Evolutionary conservation across 2,888 invertebrate genomes (phyloP), one percentile per base, ranked within the genome.

Genomic region (Eristalis intricaria): DNA sequence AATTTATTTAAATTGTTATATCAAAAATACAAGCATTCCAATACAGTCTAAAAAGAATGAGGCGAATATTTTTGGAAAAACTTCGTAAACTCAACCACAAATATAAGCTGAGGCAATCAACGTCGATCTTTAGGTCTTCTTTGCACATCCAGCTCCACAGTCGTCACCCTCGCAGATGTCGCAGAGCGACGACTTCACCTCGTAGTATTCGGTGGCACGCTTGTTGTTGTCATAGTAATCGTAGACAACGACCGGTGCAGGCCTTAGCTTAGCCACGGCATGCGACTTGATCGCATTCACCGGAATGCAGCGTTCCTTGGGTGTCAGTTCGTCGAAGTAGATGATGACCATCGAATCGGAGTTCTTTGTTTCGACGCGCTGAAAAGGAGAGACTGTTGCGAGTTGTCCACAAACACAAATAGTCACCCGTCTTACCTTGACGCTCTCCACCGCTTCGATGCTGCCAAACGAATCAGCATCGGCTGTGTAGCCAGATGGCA

Each of bases 401-500:
- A 94, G 92, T n/a, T 1, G 19, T 8, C 2, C 7, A 8, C 2
- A 8, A 50, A 10, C 7, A 1, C 7, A n/a, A 26, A 11, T 10
- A 26, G 13, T 3, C 13, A 4, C 0, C 8, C 13, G 1, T 13
- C 50, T 29, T 79, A 87, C 86, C 83, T 92, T 92, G 1, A 93
- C 92, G 63, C 90, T 91, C 90, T 95, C 94, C 89, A 94, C 94
- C n/a, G 89, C 77, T 68, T 90, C 89, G 61, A 95, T 93, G 89
- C 94, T 94, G 4, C 96, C 96, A 38, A 97, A 93, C 0, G 96
- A 96, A 90, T 96, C 96, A 89, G 95, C 93, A 90, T 98, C 97
- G 0, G 97, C 96, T 0, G 96, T 95, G 91, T 96, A 99, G n/a
- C 99, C 98, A 0, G 98, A 98, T 0, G 98, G 98, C 82, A 99